phyloP scores from a whole-genome alignment of 1,140 invertebrate genomes.

The Druon quercuslanigerum region DNA sequence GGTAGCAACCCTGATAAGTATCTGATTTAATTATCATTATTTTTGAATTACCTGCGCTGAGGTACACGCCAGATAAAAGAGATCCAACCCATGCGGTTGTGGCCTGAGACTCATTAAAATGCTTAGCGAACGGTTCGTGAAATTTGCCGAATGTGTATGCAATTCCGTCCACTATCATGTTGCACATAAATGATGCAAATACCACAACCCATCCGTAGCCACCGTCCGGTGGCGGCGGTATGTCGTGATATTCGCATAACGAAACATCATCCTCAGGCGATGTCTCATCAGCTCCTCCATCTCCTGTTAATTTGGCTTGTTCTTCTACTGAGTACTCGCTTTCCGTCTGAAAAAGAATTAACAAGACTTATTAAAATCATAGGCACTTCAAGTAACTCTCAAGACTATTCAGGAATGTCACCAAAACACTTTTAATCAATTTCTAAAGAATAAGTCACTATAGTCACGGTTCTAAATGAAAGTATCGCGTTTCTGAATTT shows the following conservation, averaged over 20 bases:
- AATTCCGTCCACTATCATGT: conserved; percentile 98
- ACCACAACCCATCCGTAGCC: conserved; percentile 96
- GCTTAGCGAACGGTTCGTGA: conserved; percentile 85
- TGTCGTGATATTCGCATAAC: conserved; percentile 83
- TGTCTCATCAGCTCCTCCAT: conserved; percentile 74
- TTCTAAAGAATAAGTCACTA: no score
- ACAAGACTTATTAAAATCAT: no score
- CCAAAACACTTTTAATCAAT: no score
- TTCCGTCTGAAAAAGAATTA: conserved; percentile 82
- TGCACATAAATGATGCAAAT: conserved; percentile 97
- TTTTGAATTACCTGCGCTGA: conserved; percentile 85
- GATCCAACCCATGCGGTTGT: conserved; percentile 96
- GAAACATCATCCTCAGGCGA: conserved; percentile 84
- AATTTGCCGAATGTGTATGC: conserved; percentile 96
- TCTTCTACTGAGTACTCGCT: conserved; percentile 89
- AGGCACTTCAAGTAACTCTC: no score
- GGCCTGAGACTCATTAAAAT: conserved; percentile 91
- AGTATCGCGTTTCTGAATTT: no score
- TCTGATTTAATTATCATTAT: background rate
- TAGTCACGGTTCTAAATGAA: no score
- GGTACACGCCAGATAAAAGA: conserved; percentile 93
- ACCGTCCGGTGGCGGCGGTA: conserved; percentile 89
- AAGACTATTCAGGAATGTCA: no score
- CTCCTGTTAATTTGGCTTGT: conserved; percentile 82
- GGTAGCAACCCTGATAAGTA: background rate